phyloP scores from a whole-genome alignment of 2,113 vertebrate genomes.

The Smithornis capensis region DNA sequence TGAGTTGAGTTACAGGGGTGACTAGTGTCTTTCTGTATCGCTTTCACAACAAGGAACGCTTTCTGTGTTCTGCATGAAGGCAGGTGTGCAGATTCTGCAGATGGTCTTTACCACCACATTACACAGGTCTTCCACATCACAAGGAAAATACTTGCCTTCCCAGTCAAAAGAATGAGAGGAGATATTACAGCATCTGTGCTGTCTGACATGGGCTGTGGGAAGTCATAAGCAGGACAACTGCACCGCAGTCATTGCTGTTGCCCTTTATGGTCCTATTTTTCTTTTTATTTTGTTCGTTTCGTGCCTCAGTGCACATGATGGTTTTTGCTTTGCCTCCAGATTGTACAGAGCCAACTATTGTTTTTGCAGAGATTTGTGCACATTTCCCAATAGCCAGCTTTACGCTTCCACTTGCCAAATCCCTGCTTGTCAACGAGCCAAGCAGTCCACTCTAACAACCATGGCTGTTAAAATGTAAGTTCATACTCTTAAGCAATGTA shows the following conservation, averaged over 20 bases:
- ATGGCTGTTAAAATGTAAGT: background rate
- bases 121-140: background rate
- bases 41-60: background rate
- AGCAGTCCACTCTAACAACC: background rate
- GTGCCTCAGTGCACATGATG: background rate
- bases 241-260: background rate
- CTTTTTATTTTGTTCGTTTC: conserved; percentile 5
- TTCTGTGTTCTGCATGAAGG: background rate
- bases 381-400: background rate
- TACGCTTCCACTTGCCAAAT: background rate
- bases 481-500: background rate
- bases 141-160: background rate
- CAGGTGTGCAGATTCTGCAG: background rate
- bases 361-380: background rate
- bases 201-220: background rate
- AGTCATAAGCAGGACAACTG: background rate
- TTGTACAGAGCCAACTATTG: background rate
- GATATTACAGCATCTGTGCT: background rate
- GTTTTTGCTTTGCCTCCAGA: background rate
- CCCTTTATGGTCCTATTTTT: background rate
- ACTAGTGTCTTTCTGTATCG: background rate
- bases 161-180: background rate
- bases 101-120: background rate
- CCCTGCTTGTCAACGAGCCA: background rate
- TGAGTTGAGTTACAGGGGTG: accelerated